These are phyloP conservation scores for Mythimna vitellina DNA, from an alignment of 2,888 invertebrate species.

Conservation along the genomic window DNA sequence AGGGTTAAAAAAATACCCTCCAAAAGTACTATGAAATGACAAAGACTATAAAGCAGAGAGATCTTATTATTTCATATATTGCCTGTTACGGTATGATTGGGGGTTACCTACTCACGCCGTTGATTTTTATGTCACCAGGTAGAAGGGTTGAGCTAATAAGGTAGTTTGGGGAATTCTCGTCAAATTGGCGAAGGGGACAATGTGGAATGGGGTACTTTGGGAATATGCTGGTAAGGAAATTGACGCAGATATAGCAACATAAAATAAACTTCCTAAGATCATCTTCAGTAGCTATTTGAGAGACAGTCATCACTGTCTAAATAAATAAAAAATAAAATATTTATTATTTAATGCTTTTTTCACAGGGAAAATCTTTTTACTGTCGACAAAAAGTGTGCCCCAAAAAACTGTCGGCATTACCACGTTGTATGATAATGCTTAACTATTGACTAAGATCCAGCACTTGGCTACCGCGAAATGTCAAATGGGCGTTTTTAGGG, in stretches of 20 bases:
- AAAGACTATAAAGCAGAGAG: slow-evolving; percentile 62
- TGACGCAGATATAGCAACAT: too few species aligned
- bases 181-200: slow-evolving; percentile 22
- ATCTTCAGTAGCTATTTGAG: neutral
- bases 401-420: too few species aligned
- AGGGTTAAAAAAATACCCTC: slow-evolving; percentile 62
- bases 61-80: slow-evolving; percentile 58
- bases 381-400: too few species aligned
- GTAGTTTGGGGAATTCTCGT: slow-evolving; percentile 18
- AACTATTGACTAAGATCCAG: too few species aligned
- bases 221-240: neutral
- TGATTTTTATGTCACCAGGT: slow-evolving; percentile 69
- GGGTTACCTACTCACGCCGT: slow-evolving; percentile 60
- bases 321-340: too few species aligned
- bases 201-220: slow-evolving; percentile 5
- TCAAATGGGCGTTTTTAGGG: too few species aligned
- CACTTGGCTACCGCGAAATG: too few species aligned
- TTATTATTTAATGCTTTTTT: too few species aligned
- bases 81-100: slow-evolving; percentile 57
- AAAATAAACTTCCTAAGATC: neutral
- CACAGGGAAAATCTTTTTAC: too few species aligned
- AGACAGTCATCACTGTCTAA: neutral
- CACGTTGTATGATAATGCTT: too few species aligned
- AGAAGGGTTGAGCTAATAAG: slow-evolving; percentile 57
- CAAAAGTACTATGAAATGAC: slow-evolving; percentile 59